Evolutionary conservation across 2,888 invertebrate genomes (phyloP).

Genomic region (Himalopsyche tibetana): DNA sequence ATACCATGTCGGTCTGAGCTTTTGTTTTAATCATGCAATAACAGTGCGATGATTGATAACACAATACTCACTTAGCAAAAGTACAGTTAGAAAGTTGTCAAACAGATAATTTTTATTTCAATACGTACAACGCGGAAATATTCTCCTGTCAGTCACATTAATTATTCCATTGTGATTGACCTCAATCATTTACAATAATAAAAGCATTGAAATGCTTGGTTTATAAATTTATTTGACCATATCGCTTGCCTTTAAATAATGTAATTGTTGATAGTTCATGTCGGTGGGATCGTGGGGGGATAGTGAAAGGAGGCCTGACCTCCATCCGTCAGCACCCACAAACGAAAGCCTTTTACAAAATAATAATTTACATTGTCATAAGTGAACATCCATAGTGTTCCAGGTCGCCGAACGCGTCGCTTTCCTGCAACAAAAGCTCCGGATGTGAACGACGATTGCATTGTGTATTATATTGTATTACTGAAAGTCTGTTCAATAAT

Average conservation of each 20-base stretch:
- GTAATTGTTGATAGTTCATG: neutral
- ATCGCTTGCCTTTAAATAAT: neutral
- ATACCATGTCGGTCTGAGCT: no score
- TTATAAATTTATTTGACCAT: slow-evolving; percentile 18
- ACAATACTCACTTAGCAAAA: no score
- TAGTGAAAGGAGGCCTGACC: slow-evolving; percentile 6
- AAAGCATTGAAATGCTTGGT: neutral
- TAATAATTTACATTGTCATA: slow-evolving; percentile 26
- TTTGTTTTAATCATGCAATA: no score
- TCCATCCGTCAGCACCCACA: slow-evolving; percentile 18
- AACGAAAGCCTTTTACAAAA: slow-evolving; percentile 33
- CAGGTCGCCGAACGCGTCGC: neutral
- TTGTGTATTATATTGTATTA: neutral
- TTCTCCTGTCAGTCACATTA: neutral
- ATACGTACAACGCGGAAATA: neutral
- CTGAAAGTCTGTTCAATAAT: neutral
- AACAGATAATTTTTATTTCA: no score
- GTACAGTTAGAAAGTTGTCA: no score
- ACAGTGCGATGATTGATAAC: no score
- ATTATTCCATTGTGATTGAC: slow-evolving; percentile 28
- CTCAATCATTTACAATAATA: neutral
- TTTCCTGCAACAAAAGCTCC: slow-evolving; percentile 37
- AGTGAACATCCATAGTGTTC: neutral
- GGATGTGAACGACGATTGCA: slow-evolving; percentile 16
- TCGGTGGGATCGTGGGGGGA: neutral